Conservation (phyloP, 2,797 vertebrate species). For the Eulemur rubriventer region DNA sequence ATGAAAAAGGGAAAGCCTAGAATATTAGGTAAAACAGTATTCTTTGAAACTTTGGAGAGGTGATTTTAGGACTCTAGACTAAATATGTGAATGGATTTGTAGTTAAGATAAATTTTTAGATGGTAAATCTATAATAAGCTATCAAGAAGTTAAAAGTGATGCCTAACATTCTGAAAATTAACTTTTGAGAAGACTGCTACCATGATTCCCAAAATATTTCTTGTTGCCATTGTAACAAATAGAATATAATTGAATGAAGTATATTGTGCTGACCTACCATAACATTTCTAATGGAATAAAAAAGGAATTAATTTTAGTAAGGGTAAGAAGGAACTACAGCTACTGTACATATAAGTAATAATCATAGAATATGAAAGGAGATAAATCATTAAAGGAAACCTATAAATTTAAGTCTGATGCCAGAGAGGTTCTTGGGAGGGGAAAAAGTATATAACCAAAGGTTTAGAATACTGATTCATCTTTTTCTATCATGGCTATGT, state of each 20-base stretch:
- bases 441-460: not conserved
- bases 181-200: not conserved
- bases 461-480: slow-evolving; percentile 1
- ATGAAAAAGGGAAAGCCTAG: not conserved
- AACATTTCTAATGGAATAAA: not conserved
- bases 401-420: not conserved
- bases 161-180: not conserved
- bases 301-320: not conserved
- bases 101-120: not conserved
- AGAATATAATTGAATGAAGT: not conserved
- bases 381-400: not conserved
- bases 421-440: not conserved
- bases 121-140: not conserved
- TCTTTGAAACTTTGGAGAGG: slow-evolving; percentile 7
- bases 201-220: not conserved
- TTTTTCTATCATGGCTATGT: not conserved
- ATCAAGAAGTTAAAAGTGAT: not conserved
- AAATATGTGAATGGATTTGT: not conserved
- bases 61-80: not conserved
- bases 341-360: not conserved
- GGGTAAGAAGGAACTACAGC: not conserved
- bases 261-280: not conserved
- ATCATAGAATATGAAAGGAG: not conserved
- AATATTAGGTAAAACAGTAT: not conserved
- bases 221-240: not conserved